Evolutionary conservation across 2,888 invertebrate species (phyloP), one percentile per base, ranked within the genome.

Genomic region (Drosophila picticornis): DNA sequence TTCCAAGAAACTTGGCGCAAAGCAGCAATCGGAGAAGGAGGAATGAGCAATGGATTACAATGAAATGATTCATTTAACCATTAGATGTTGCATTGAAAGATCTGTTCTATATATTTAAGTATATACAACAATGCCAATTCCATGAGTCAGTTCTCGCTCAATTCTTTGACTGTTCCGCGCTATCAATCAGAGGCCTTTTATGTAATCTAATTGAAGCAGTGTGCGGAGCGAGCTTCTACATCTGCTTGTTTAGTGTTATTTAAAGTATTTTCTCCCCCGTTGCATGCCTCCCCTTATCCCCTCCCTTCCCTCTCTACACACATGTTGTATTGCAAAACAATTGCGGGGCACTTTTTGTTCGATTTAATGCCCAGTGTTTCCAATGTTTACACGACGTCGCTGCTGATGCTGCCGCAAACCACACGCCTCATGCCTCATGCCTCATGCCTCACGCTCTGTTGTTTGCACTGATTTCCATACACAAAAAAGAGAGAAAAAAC

Each of bases 401-500:
- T 22, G 53, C 31, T 52, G 66, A 63, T 65, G 72, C 52, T 59
- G 58, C 57, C 72, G 57, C 66, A 34, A 51, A 61, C 58, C 31
- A 11, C 64, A 60, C 27, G 40, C 34, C 38, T 16, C 38, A 58
- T 27, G 36, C 40, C 51, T 46, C 46, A 46, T 27, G 13, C 62
- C 43, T 27, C 38, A 58, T 31, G 36, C 40, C 51, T 34, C 46
- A 46, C 32, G 11, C 58, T 40, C 46, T 40, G 40, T 22, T 73
- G 68, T 64, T 62, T 69, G 68, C 70, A 59, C 80, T 71, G 77
- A 72, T 77, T 84, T 75, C 43, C 76, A 75, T 75, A 66, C 64
- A 62, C 27, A 80, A 71, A 62, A 66, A 75, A 27, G 16, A 27
- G 3, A 46, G 46, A 43, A 36, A 48, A 59, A 62, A 57, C 57